These are phyloP conservation scores for Gobio occitaniae DNA, from an alignment of 2,797 vertebrate genomes.

Conservation along the genomic window DNA sequence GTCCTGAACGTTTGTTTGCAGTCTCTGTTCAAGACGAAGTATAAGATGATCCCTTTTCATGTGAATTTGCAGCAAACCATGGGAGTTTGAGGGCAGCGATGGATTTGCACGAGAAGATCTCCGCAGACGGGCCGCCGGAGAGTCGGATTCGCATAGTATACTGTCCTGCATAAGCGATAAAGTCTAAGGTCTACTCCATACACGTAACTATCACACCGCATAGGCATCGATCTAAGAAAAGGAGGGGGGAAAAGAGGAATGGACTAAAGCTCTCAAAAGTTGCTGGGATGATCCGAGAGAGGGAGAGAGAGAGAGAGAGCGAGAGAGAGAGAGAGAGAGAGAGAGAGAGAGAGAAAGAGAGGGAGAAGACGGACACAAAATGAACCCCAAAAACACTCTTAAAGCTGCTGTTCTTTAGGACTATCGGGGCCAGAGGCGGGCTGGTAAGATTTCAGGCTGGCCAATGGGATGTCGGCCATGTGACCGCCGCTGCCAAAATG, in stretches of 20 bases:
- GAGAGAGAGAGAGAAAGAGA: constrained; percentile 41
- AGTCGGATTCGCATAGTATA: constrained; percentile 79
- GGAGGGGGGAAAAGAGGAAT: constrained; percentile 47
- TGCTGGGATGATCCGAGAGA: constrained; percentile 48
- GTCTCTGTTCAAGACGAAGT: constrained; percentile 61
- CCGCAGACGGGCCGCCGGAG: constrained; percentile 77
- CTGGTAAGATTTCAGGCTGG: constrained; percentile 96
- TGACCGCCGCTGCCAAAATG: constrained; percentile 86
- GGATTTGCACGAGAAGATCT: constrained; percentile 60
- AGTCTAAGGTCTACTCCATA: constrained; percentile 89
- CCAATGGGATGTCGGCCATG: constrained; percentile 96
- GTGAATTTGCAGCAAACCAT: constrained; percentile 73
- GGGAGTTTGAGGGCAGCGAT: constrained; percentile 60
- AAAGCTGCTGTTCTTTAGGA: constrained; percentile 98
- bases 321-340: not conserved
- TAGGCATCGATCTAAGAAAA: constrained; percentile 84
- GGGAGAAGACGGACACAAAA: constrained; percentile 14
- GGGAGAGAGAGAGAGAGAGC: not conserved
- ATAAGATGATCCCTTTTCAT: constrained; percentile 62
- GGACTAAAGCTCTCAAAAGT: constrained; percentile 60
- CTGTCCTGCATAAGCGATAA: constrained; percentile 85
- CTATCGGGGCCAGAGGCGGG: constrained; percentile 88
- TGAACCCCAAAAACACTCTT: constrained; percentile 75
- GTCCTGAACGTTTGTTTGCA: constrained; percentile 64
- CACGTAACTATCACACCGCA: constrained; percentile 88